A percentile compares a stretch with the other conserved stretches of the same genome.
phyloP scores from a whole-genome alignment of 2,797 vertebrate species.

The Heteromormyrus szaboi region DNA sequence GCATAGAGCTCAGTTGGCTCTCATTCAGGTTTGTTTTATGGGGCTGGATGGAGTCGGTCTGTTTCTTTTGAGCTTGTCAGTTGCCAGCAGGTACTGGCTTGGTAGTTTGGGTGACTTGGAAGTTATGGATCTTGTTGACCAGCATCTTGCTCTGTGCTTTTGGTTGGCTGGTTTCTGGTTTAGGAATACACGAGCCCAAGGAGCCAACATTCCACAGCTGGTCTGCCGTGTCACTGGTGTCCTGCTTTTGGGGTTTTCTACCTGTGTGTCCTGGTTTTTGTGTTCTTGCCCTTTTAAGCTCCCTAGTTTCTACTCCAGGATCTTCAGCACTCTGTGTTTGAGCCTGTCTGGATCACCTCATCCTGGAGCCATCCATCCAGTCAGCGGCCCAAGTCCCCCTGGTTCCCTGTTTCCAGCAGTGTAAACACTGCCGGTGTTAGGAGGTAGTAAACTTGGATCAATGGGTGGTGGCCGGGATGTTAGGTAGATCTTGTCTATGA shows the following conservation, averaged over 20 bases:
- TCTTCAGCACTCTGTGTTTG: not conserved
- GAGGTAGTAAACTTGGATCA: not conserved
- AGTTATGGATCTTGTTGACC: not conserved
- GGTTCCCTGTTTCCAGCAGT: not conserved
- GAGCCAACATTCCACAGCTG: not conserved
- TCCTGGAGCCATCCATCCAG: not conserved
- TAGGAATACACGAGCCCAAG: not conserved
- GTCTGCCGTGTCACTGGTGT: not conserved
- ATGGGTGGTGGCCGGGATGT: not conserved
- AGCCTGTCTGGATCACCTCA: not conserved
- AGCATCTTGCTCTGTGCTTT: not conserved
- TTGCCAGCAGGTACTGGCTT: not conserved
- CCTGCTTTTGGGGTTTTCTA: not conserved
- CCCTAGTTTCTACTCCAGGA: not conserved
- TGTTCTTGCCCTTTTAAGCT: not conserved
- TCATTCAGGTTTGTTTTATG: not conserved
- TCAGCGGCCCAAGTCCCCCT: not conserved
- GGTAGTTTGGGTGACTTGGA: not conserved
- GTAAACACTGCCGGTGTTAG: not conserved
- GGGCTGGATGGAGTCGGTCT: not conserved
- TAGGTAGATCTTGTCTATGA: not conserved
- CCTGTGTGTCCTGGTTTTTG: not conserved
- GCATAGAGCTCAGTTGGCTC: not conserved
- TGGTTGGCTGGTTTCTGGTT: not conserved
- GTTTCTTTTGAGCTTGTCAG: not conserved